A percentile compares a stretch with the other conserved stretches of the same genome.
Conservation (phyloP, 2,888 invertebrate genomes). For the Cataglyphis albicans region DNA sequence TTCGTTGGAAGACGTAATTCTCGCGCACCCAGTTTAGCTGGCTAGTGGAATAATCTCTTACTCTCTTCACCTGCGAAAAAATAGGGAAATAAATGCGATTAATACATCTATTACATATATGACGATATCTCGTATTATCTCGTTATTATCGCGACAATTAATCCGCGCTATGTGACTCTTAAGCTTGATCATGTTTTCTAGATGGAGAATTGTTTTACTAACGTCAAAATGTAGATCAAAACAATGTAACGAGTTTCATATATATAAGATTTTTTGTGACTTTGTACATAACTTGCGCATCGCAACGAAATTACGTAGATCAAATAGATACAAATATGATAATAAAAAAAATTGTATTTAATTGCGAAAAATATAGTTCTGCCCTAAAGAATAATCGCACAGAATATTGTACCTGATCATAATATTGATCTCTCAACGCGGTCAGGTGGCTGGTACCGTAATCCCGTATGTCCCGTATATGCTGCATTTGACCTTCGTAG, state of each 20-base stretch:
- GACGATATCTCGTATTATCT: neutral
- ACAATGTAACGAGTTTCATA: neutral
- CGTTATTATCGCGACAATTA: neutral
- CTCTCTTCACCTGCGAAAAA: conserved; percentile 92
- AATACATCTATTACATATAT: conserved; percentile 1
- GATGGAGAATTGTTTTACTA: neutral
- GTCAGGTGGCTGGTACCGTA: conserved; percentile 96
- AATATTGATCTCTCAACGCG: conserved; percentile 95
- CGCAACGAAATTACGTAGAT: neutral
- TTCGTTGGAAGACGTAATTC: conserved; percentile 97
- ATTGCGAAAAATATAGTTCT: neutral
- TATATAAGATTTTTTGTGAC: neutral
- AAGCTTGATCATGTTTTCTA: neutral
- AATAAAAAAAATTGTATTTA: conserved; percentile 8
- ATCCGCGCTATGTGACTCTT: neutral
- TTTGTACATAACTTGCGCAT: neutral
- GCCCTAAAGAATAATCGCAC: neutral
- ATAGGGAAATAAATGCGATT: conserved; percentile 26
- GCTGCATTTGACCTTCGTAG: conserved; percentile 95
- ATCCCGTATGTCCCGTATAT: conserved; percentile 95
- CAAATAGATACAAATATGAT: neutral
- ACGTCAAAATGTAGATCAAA: neutral
- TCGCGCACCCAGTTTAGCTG: conserved; percentile 97
- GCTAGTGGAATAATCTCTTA: conserved; percentile 95
- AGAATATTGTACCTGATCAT: conserved; percentile 93